Conservation (phyloP, 2,797 vertebrate genomes). For the Muscicapa striata region DNA sequence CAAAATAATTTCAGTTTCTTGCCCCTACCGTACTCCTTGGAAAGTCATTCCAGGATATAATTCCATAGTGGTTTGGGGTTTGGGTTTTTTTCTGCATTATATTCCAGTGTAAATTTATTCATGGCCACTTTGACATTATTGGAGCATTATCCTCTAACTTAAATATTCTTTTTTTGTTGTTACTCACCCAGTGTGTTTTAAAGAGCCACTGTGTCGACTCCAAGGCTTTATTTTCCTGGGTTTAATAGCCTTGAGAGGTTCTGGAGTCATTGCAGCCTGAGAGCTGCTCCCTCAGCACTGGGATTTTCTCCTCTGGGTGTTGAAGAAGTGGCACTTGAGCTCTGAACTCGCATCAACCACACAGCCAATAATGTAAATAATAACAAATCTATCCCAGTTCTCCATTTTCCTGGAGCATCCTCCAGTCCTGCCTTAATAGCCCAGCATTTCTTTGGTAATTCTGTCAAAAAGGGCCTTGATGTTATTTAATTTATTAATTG, state of each 20-base stretch:
- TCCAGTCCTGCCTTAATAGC: background rate
- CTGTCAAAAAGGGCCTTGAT: background rate
- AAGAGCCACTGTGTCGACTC: background rate
- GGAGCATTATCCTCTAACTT: background rate
- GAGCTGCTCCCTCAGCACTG: background rate
- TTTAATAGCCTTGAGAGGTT: background rate
- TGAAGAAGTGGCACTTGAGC: background rate
- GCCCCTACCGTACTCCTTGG: background rate
- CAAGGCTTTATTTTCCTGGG: background rate
- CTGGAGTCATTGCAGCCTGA: background rate
- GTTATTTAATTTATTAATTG: background rate
- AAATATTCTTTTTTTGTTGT: background rate
- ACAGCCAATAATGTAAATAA: background rate
- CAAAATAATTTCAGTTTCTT: background rate
- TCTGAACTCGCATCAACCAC: accelerated
- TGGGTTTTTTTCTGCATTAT: background rate
- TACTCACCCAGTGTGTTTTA: background rate
- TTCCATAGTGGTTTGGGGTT: background rate
- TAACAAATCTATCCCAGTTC: background rate
- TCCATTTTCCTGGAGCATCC: background rate
- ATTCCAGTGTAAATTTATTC: background rate
- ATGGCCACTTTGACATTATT: background rate
- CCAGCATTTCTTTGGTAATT: background rate
- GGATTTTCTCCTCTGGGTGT: background rate
- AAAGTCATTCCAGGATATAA: background rate